Conservation (phyloP, 2,888 invertebrate species). For the Pinctada fucata region DNA sequence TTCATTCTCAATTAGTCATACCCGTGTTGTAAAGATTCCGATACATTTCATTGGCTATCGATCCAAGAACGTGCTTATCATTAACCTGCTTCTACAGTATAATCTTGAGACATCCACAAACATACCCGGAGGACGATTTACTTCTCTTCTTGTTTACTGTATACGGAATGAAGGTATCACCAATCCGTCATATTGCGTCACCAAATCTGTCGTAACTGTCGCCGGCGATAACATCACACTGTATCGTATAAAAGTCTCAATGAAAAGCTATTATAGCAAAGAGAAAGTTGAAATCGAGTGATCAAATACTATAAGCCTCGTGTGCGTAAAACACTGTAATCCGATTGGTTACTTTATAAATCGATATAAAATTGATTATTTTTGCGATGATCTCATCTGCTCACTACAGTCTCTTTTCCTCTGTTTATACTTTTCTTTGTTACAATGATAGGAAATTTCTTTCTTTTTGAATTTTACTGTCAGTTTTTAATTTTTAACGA, state of each 20-base stretch:
- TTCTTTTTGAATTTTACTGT: background rate
- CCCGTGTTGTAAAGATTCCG: background rate
- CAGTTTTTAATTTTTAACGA: too few relatives aligned
- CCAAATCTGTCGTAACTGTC: too few relatives aligned
- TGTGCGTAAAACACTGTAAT: background rate
- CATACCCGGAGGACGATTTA: too few relatives aligned
- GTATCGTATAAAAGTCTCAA: too few relatives aligned
- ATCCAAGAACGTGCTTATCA: background rate
- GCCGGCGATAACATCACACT: too few relatives aligned
- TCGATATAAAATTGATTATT: constrained; percentile 20
- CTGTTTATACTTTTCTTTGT: background rate
- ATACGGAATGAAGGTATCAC: too few relatives aligned
- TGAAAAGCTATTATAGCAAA: background rate
- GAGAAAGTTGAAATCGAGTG: constrained; percentile 18
- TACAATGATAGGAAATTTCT: background rate
- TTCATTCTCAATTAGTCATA: constrained; percentile 3
- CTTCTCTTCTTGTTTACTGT: too few relatives aligned
- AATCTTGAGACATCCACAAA: too few relatives aligned
- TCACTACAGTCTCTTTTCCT: background rate
- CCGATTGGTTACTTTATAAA: constrained; percentile 13
- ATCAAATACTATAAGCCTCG: background rate
- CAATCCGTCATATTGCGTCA: too few relatives aligned
- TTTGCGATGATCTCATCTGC: background rate
- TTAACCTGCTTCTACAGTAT: too few relatives aligned
- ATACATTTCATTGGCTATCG: constrained; percentile 1